These are phyloP conservation scores for Mormyrops attenuatus DNA, from an alignment of 2,797 vertebrate genomes.

Conservation along the genomic window DNA sequence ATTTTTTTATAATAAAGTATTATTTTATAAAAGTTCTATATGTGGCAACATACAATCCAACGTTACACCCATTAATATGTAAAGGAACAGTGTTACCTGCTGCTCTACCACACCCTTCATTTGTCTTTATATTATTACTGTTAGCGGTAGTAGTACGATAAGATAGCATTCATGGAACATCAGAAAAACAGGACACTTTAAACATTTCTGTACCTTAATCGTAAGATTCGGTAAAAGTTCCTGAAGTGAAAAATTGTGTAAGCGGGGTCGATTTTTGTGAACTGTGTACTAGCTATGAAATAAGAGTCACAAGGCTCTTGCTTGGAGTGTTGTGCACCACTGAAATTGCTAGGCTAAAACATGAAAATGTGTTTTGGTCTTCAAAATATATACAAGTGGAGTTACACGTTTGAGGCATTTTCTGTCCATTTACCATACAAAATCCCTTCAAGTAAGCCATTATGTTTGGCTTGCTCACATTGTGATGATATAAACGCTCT, in stretches of 20 bases:
- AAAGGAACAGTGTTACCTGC: not conserved
- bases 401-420: not conserved
- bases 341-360: not conserved
- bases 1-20: not conserved
- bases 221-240: not conserved
- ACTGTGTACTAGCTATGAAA: not conserved
- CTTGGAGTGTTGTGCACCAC: not conserved
- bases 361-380: not conserved
- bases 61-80: not conserved
- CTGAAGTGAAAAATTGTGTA: not conserved
- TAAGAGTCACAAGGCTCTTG: not conserved
- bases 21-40: not conserved
- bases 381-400: not conserved
- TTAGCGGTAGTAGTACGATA: not conserved
- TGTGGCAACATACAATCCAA: not conserved
- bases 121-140: not conserved
- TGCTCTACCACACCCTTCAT: not conserved
- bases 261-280: not conserved
- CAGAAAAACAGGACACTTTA: not conserved
- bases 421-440: conserved; percentile 2
- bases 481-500: conserved; percentile 41
- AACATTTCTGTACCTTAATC: not conserved
- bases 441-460: conserved; percentile 29
- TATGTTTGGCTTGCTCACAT: conserved; percentile 30
- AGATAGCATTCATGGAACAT: not conserved